Evolutionary conservation across 2,797 vertebrate species (phyloP).

Genomic region (Peromyscus aztecus): DNA sequence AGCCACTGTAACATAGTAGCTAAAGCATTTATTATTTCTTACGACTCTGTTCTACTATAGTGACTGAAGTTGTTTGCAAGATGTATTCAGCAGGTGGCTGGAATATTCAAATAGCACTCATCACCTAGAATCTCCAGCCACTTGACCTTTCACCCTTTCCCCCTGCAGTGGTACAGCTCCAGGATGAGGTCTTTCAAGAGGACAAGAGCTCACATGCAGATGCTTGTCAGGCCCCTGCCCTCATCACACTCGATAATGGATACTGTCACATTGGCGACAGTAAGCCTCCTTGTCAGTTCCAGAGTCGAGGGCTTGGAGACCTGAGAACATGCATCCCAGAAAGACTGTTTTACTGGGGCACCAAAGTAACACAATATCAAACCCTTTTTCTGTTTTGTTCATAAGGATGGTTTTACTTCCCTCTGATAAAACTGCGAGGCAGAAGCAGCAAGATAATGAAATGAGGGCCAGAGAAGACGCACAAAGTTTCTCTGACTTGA

Average conservation of each 20-base stretch:
- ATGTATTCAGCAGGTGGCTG: not conserved
- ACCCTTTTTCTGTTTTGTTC: not conserved
- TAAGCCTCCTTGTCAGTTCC: not conserved
- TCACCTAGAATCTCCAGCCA: not conserved
- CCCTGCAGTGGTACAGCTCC: not conserved
- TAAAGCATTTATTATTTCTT: not conserved
- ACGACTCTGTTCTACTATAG: not conserved
- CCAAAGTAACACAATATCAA: not conserved
- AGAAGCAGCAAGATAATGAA: not conserved
- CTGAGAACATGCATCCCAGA: not conserved
- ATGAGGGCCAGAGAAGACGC: not conserved
- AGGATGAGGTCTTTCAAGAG: not conserved
- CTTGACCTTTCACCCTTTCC: not conserved
- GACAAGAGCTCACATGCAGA: not conserved
- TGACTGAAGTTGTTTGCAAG: not conserved
- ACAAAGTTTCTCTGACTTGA: conserved; percentile 30
- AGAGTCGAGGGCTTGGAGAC: not conserved
- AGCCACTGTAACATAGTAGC: not conserved
- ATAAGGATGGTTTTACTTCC: not conserved
- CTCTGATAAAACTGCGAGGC: not conserved
- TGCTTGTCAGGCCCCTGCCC: not conserved
- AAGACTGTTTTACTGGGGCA: not conserved
- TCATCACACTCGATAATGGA: not conserved
- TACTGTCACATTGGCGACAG: not conserved
- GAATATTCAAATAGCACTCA: not conserved